Conservation (phyloP, 2,888 invertebrate genomes). For the Calliphora vomitoria region DNA sequence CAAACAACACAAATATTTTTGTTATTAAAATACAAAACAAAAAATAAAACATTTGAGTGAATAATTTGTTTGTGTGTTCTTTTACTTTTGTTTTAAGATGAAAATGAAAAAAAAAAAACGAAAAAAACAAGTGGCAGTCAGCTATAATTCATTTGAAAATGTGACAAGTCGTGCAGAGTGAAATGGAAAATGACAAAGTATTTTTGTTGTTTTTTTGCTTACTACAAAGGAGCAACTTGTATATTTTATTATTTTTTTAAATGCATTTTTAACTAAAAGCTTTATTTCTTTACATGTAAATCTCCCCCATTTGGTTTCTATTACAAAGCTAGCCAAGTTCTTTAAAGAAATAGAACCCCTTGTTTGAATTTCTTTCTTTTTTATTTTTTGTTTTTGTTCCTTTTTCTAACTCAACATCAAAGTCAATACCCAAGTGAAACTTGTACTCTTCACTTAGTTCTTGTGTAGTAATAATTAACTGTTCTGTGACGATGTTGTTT, state of each 20-base stretch:
- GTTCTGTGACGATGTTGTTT: constrained; percentile 23
- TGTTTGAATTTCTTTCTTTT: constrained; percentile 3
- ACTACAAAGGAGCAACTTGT: constrained; percentile 6
- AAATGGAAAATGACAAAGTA: constrained; percentile 42
- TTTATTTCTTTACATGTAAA: constrained; percentile 16
- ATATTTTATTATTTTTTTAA: not conserved
- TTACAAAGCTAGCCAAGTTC: constrained; percentile 14
- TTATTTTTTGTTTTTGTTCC: too few species aligned
- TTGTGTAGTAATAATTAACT: constrained; percentile 65
- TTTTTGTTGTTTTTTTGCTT: constrained; percentile 36
- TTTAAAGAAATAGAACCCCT: constrained; percentile 14
- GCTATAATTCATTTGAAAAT: constrained; percentile 35
- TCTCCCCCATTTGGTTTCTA: constrained; percentile 47
- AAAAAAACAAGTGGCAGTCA: not conserved
- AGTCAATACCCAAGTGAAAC: constrained; percentile 61
- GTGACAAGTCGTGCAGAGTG: constrained; percentile 31
- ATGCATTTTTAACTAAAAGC: constrained; percentile 10
- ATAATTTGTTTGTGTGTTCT: too few species aligned
- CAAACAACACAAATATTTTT: not conserved
- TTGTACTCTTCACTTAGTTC: constrained; percentile 38
- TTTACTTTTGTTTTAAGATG: not conserved
- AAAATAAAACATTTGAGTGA: not conserved
- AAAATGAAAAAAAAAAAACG: not conserved
- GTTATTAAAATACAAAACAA: not conserved
- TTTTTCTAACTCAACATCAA: constrained; percentile 61